phyloP scores from a whole-genome alignment of 2,113 vertebrate species.

The Solea senegalensis region DNA sequence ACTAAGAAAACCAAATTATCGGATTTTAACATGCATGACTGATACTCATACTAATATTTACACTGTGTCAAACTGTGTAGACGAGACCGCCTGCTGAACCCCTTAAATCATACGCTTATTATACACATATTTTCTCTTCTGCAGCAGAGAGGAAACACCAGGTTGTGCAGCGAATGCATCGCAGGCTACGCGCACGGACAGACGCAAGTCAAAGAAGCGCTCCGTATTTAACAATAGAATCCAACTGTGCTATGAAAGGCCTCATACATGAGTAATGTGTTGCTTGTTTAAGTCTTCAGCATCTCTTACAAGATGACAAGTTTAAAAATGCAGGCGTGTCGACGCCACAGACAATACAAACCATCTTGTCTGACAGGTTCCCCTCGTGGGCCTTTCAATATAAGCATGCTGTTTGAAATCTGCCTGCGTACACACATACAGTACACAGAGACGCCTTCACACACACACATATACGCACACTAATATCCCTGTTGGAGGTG shows the following conservation, averaged over 20 bases:
- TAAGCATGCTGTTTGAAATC: slow-evolving; percentile 77
- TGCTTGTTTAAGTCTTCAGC: slow-evolving; percentile 74
- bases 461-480: slow-evolving; percentile 35
- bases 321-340: slow-evolving; percentile 70
- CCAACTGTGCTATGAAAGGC: slow-evolving; percentile 52
- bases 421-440: slow-evolving; percentile 59
- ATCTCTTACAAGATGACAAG: slow-evolving; percentile 64
- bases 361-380: slow-evolving; percentile 76
- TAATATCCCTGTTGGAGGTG: slow-evolving; percentile 78
- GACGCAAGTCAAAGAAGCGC: slow-evolving; percentile 36
- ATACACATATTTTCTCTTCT: slow-evolving; percentile 34
- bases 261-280: slow-evolving; percentile 69
- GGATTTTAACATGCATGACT: not conserved
- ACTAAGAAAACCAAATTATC: no score
- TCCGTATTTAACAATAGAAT: slow-evolving; percentile 40
- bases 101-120: slow-evolving; percentile 34
- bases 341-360: slow-evolving; percentile 65
- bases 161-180: slow-evolving; percentile 32
- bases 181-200: slow-evolving; percentile 6
- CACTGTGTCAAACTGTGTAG: slow-evolving; percentile 12
- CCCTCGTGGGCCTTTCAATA: slow-evolving; percentile 74
- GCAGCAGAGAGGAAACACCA: slow-evolving; percentile 36
- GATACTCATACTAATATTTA: slow-evolving; percentile 15
- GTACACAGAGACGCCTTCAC: slow-evolving; percentile 36
- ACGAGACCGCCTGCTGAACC: slow-evolving; percentile 12